phyloP scores from a whole-genome alignment of 1,140 invertebrate species.

The Musca vetustissima region DNA sequence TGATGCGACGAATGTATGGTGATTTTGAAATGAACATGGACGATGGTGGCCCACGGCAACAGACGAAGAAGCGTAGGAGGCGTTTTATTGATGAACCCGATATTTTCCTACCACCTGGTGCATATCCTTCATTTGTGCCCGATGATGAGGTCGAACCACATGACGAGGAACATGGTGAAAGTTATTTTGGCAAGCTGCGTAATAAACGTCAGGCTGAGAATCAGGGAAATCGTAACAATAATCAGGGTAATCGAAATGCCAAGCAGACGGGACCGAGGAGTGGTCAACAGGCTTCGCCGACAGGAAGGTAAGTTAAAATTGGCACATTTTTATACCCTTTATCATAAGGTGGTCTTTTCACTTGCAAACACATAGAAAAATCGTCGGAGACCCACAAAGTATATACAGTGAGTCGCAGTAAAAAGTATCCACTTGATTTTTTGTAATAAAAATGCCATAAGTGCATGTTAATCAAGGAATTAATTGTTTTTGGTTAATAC shows the following conservation, averaged over 20 bases:
- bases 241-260: slow-evolving; percentile 29
- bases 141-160: slow-evolving; percentile 32
- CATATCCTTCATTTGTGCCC: slow-evolving; percentile 38
- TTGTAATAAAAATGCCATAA: too few relatives aligned
- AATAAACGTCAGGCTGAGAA: slow-evolving; percentile 59
- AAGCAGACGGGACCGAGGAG: slow-evolving; percentile 31
- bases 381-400: too few relatives aligned
- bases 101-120: slow-evolving; percentile 56
- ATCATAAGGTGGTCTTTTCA: too few relatives aligned
- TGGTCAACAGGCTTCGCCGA: slow-evolving; percentile 57
- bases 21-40: slow-evolving; percentile 69
- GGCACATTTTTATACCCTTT: background rate
- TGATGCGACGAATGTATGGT: slow-evolving; percentile 91
- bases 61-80: slow-evolving; percentile 58
- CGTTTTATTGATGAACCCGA: slow-evolving; percentile 60
- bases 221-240: slow-evolving; percentile 20
- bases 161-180: slow-evolving; percentile 52
- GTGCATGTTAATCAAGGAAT: too few relatives aligned
- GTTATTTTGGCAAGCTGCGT: slow-evolving; percentile 60
- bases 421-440: too few relatives aligned
- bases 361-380: too few relatives aligned
- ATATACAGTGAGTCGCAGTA: too few relatives aligned
- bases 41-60: slow-evolving; percentile 59
- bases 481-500: too few relatives aligned
- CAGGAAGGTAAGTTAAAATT: slow-evolving; percentile 58